Percentiles rank a stretch among this genome's conserved stretches.
phyloP scores from a whole-genome alignment of 2,797 vertebrate genomes.

The Yasuhikotakia modesta region DNA sequence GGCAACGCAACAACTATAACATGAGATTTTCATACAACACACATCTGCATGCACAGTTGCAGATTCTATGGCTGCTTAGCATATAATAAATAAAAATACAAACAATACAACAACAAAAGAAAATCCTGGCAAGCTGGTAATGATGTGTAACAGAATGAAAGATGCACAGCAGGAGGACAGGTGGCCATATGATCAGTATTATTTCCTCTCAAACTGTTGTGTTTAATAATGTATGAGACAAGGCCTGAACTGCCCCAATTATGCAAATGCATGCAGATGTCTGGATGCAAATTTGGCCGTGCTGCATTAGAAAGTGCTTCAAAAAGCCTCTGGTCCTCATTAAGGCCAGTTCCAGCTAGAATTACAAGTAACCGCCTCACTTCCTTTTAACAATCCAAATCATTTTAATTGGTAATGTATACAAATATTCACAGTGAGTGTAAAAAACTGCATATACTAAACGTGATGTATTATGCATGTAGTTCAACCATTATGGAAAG shows the following conservation, averaged over 20 bases:
- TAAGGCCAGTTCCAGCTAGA: background rate
- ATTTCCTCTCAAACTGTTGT: slow-evolving; percentile 9
- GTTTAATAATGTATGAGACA: slow-evolving; percentile 47
- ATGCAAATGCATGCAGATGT: slow-evolving; percentile 34
- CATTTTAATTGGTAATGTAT: slow-evolving; percentile 22
- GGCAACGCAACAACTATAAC: background rate
- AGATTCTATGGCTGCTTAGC: too few relatives aligned
- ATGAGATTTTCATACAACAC: too few relatives aligned
- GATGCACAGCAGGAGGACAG: slow-evolving; percentile 2
- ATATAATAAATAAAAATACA: background rate
- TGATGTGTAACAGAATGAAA: background rate
- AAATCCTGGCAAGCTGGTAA: background rate
- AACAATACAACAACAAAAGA: background rate
- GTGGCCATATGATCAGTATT: slow-evolving; percentile 28
- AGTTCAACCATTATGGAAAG: background rate
- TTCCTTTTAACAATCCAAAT: slow-evolving; percentile 8
- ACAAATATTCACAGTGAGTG: background rate
- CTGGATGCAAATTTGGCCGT: slow-evolving; percentile 21
- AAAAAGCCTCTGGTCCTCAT: slow-evolving; percentile 28
- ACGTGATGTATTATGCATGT: background rate
- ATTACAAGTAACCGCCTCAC: background rate
- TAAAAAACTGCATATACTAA: background rate
- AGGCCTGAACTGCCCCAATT: slow-evolving; percentile 19
- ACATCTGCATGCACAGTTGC: too few relatives aligned
- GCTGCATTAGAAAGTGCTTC: slow-evolving; percentile 14